These are phyloP conservation scores for Eudasyphora cyanicolor DNA, from an alignment of 2,888 invertebrate species.

Conservation along the genomic window DNA sequence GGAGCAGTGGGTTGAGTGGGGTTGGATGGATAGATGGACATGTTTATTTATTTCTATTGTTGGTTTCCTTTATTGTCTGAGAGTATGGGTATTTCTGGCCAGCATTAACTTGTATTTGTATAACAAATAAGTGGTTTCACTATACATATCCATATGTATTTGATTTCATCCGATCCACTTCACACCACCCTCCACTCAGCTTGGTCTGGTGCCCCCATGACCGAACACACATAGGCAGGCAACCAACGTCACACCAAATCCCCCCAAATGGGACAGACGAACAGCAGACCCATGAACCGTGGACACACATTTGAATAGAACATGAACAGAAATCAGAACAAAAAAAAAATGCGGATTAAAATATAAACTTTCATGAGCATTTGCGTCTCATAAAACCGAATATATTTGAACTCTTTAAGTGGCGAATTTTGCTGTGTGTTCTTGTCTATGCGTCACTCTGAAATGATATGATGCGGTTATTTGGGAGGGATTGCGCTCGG, in stretches of 20 bases:
- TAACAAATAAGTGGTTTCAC: conserved; percentile 47
- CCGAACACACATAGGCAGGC: not conserved
- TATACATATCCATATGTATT: conserved; percentile 7
- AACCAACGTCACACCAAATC: not conserved
- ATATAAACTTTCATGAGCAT: conserved; percentile 47
- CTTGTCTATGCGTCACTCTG: not conserved
- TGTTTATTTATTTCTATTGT: not conserved
- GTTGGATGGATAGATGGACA: not conserved
- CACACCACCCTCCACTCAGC: not conserved
- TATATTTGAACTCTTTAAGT: conserved; percentile 5
- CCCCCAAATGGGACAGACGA: too few relatives aligned
- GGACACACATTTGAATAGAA: not conserved
- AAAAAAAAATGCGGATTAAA: conserved; percentile 47
- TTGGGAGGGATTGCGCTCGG: too few relatives aligned
- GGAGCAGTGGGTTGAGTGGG: conserved; percentile 4
- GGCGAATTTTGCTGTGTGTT: not conserved
- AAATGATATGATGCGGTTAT: too few relatives aligned
- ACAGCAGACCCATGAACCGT: not conserved
- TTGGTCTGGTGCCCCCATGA: not conserved
- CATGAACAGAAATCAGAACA: conserved; percentile 36
- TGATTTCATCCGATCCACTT: too few relatives aligned
- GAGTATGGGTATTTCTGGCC: conserved; percentile 45
- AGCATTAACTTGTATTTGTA: conserved; percentile 49
- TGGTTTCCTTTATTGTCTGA: conserved; percentile 28
- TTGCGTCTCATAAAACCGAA: not conserved